Evolutionary conservation across 2,113 vertebrate genomes (phyloP).

Genomic region (Calypte anna): DNA sequence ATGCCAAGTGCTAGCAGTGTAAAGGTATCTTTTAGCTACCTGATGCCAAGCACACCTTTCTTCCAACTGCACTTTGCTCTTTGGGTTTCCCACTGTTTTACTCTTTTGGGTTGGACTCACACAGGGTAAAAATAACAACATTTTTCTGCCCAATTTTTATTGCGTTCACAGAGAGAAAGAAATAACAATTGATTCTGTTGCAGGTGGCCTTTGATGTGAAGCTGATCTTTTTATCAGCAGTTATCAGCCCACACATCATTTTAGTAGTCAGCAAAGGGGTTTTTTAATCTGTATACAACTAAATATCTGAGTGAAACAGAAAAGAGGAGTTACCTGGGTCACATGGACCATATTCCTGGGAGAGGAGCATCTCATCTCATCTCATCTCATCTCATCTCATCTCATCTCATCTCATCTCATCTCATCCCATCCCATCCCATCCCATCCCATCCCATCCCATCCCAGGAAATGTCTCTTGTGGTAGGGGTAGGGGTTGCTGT

Average conservation of each 20-base stretch:
- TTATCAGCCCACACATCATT: background rate
- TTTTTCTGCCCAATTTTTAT: background rate
- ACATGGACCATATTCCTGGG: background rate
- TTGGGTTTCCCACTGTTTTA: background rate
- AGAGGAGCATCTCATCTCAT: background rate
- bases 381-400: background rate
- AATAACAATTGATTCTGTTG: background rate
- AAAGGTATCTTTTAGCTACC: background rate
- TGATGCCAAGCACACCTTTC: background rate
- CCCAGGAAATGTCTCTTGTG: background rate
- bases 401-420: background rate
- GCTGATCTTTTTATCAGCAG: background rate
- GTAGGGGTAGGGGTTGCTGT: background rate
- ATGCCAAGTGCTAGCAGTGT: background rate
- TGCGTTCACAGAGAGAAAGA: background rate
- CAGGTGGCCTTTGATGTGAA: fast-evolving
- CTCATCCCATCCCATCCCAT: background rate
- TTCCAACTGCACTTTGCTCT: background rate
- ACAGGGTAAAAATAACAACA: background rate
- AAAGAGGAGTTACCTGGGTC: background rate
- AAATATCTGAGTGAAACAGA: background rate
- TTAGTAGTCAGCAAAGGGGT: background rate
- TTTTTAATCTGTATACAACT: background rate
- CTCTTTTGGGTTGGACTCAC: background rate
- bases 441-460: background rate